Conservation (phyloP, 2,888 invertebrate species). For the Conops quadrifasciatus region DNA sequence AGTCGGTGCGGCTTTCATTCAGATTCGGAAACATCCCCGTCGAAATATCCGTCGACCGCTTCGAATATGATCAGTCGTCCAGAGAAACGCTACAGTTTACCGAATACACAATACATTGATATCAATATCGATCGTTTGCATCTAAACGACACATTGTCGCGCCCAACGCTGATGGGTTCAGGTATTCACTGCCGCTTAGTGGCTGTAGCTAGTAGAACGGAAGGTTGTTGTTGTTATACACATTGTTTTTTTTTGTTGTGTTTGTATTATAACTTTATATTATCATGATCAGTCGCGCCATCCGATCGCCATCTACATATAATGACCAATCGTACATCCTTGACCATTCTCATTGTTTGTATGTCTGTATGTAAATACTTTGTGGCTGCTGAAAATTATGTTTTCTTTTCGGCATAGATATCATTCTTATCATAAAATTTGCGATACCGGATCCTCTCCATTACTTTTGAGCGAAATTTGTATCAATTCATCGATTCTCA, state of each 20-base stretch:
- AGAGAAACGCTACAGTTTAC: slow-evolving; percentile 65
- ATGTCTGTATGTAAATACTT: too few species aligned
- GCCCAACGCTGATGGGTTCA: slow-evolving; percentile 52
- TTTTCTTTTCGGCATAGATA: too few species aligned
- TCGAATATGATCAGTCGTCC: slow-evolving; percentile 39
- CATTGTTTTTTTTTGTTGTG: slow-evolving; percentile 37
- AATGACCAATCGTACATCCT: not conserved
- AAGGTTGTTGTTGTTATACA: not conserved
- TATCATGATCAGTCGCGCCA: slow-evolving; percentile 36
- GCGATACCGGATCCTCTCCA: too few species aligned
- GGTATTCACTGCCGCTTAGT: slow-evolving; percentile 44
- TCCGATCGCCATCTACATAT: not conserved
- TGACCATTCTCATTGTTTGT: too few species aligned
- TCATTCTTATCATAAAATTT: too few species aligned
- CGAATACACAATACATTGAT: slow-evolving; percentile 58
- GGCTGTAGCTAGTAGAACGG: not conserved
- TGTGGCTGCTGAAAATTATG: not conserved
- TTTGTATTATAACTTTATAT: slow-evolving; percentile 45
- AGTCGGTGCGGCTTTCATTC: slow-evolving; percentile 52
- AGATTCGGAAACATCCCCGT: slow-evolving; percentile 49
- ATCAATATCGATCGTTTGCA: slow-evolving; percentile 63
- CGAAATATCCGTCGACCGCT: slow-evolving; percentile 33
- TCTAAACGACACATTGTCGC: slow-evolving; percentile 53
- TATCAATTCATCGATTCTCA: too few species aligned
- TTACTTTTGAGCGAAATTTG: too few species aligned